A percentile compares a stretch with the other conserved stretches of the same genome.
Evolutionary conservation across 2,888 invertebrate species (phyloP).

Genomic region (Microctonus brassicae): DNA sequence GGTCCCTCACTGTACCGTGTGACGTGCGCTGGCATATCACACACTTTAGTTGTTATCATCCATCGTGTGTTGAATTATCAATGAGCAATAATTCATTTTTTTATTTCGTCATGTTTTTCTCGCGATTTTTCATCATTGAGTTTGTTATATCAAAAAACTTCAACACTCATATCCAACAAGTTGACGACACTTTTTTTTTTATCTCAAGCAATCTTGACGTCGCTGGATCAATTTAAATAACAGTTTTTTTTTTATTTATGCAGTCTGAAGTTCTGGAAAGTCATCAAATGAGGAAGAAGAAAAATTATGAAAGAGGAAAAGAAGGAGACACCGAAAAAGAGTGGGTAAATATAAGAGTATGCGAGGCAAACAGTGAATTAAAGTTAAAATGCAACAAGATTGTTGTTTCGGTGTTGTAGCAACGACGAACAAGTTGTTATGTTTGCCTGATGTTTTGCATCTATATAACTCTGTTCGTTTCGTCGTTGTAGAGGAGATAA

Average conservation of each 20-base stretch:
- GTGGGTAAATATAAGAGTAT: background rate
- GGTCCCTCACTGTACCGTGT: background rate
- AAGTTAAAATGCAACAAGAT: constrained; percentile 1
- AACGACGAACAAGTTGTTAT: background rate
- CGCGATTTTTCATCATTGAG: background rate
- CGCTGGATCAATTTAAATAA: background rate
- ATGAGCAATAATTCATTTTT: background rate
- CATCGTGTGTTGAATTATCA: background rate
- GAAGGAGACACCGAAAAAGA: background rate
- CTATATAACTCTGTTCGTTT: background rate
- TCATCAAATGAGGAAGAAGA: too few species aligned
- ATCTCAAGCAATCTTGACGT: background rate
- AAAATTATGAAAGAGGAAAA: background rate
- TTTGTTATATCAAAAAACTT: background rate
- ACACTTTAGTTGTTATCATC: background rate
- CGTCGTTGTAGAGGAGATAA: constrained; percentile 30
- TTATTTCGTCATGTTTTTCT: background rate
- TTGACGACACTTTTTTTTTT: background rate
- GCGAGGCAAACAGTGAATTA: background rate
- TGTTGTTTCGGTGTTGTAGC: background rate
- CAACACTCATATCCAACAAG: background rate
- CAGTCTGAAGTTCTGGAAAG: background rate
- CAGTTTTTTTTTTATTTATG: background rate
- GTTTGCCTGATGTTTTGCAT: constrained; percentile 2
- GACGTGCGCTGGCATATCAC: background rate